phyloP scores from a whole-genome alignment of 2,797 vertebrate species.

The Pangasius krempfi region DNA sequence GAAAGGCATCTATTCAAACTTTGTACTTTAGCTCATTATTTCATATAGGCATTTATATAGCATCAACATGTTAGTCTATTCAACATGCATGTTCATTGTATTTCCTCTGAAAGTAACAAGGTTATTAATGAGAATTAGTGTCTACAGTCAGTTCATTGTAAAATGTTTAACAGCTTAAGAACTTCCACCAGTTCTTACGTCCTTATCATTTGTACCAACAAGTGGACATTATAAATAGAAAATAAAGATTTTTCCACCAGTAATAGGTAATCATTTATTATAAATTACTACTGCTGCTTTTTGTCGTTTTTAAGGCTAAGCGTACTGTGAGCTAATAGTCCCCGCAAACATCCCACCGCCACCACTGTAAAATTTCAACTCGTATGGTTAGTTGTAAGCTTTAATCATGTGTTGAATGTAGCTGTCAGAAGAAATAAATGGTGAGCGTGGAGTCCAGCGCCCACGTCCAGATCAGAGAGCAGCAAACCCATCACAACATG shows the following conservation, averaged over 20 bases:
- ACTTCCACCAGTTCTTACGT: background rate
- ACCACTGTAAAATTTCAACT: conserved; percentile 26
- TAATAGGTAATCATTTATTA: background rate
- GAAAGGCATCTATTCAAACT: conserved; percentile 17
- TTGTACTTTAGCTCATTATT: background rate
- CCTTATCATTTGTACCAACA: background rate
- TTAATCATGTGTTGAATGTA: conserved; percentile 77
- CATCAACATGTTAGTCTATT: background rate
- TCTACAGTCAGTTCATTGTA: background rate
- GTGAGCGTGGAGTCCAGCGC: conserved; percentile 56
- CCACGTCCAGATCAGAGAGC: conserved; percentile 66
- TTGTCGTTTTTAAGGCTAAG: background rate
- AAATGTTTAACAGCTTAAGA: background rate
- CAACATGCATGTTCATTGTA: background rate
- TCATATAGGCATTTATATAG: background rate
- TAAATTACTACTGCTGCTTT: background rate
- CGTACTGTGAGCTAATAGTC: background rate
- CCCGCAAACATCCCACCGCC: conserved; percentile 2
- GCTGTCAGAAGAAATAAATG: conserved; percentile 68
- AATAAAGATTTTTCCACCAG: too few species aligned
- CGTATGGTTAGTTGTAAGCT: conserved; percentile 62
- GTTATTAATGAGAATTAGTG: background rate
- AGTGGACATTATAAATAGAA: background rate
- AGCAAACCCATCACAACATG: conserved; percentile 42
- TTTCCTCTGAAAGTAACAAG: background rate